These are phyloP conservation scores for Heliconius erato DNA, from an alignment of 2,888 invertebrate genomes.

Conservation along the genomic window DNA sequence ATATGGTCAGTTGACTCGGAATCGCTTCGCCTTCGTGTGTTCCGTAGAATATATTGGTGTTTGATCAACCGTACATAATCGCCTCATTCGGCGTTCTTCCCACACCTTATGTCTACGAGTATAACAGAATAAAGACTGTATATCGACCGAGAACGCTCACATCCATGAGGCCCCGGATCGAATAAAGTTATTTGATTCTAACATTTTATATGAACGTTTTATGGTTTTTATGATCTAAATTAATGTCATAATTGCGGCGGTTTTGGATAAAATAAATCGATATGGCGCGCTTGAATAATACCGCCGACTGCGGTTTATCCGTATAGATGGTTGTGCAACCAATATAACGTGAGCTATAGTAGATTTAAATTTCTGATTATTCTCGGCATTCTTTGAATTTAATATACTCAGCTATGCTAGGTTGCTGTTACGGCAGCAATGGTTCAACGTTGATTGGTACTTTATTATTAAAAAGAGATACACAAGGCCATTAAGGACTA, in stretches of 20 bases:
- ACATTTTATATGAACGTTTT: slow-evolving; percentile 77
- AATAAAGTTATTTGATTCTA: slow-evolving; percentile 80
- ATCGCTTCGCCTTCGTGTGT: slow-evolving; percentile 56
- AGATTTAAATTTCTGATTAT: slow-evolving; percentile 5
- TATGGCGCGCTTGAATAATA: slow-evolving; percentile 79
- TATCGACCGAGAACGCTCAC: slow-evolving; percentile 66
- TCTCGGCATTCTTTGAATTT: slow-evolving; percentile 60
- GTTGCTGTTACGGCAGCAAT: slow-evolving; percentile 50
- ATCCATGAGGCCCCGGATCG: slow-evolving; percentile 69
- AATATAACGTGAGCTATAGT: slow-evolving; percentile 64
- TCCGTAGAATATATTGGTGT: slow-evolving; percentile 70
- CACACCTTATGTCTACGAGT: slow-evolving; percentile 68
- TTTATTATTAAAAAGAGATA: slow-evolving; percentile 65
- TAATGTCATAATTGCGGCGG: slow-evolving; percentile 84
- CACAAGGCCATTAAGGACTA: slow-evolving; percentile 68
- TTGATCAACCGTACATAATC: slow-evolving; percentile 66
- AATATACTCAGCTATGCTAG: slow-evolving; percentile 55
- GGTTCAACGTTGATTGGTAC: slow-evolving; percentile 57
- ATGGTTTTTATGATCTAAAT: slow-evolving; percentile 80
- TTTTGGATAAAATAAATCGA: slow-evolving; percentile 83
- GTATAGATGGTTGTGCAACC: slow-evolving; percentile 65
- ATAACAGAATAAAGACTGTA: slow-evolving; percentile 53
- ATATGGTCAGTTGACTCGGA: slow-evolving; percentile 52
- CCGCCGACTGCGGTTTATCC: slow-evolving; percentile 79
- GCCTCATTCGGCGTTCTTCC: slow-evolving; percentile 72